These are phyloP conservation scores for Enoplosus armatus DNA, from an alignment of 2,797 vertebrate genomes.

Conservation along the genomic window DNA sequence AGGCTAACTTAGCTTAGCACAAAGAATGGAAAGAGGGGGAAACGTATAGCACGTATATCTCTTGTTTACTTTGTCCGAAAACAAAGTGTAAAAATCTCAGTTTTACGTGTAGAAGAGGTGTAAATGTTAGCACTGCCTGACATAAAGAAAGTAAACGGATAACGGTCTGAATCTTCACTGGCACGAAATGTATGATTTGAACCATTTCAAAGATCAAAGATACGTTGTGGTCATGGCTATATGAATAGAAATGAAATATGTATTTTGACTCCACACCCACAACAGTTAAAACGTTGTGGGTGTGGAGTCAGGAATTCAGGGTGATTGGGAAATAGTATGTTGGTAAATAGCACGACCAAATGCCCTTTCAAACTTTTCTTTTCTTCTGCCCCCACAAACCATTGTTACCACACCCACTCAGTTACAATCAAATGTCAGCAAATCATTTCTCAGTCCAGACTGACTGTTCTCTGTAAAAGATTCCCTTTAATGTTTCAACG, in stretches of 20 bases:
- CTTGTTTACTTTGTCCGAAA: not conserved
- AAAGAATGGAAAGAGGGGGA: not conserved
- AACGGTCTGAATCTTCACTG: not conserved
- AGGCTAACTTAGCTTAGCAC: not conserved
- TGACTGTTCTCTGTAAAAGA: not conserved
- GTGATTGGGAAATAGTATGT: too few relatives aligned
- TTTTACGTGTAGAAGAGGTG: too few relatives aligned
- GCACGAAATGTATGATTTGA: not conserved
- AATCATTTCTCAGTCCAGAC: not conserved
- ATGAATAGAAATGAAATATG: not conserved
- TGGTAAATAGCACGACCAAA: too few relatives aligned
- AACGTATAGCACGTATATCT: not conserved
- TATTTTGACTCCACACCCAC: not conserved
- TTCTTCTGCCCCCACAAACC: not conserved
- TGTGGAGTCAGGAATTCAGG: not conserved
- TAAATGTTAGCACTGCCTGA: not conserved
- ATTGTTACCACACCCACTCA: slow-evolving; percentile 1
- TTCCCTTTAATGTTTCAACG: not conserved
- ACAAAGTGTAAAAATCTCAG: not conserved
- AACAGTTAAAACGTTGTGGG: not conserved
- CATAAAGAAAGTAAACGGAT: not conserved
- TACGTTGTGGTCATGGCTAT: not conserved
- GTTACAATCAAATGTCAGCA: not conserved
- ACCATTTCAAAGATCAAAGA: not conserved
- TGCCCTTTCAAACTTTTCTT: not conserved